Evolutionary conservation across 2,797 vertebrate species (phyloP), one percentile per base, ranked within the genome.

Genomic region (Scyliorhinus canicula): DNA sequence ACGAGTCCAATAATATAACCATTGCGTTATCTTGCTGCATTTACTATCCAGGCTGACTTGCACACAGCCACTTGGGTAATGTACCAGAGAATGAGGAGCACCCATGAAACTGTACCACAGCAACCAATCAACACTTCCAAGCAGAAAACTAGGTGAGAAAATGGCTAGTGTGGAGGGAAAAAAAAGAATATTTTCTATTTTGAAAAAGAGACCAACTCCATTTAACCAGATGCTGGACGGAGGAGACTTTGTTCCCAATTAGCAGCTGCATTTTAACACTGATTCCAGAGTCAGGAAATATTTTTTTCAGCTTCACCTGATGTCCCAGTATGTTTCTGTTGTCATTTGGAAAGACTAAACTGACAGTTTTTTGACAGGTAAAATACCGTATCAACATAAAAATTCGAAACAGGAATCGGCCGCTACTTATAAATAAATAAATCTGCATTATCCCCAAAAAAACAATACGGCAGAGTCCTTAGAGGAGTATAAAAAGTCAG

Each of bases 281-380:
- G 11, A 4, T 88, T 88, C 24, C 12, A 55, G 52, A 11, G 11
- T 35, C 26, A n/a, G 57, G 6, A 9, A 16, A 21, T 1, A 1
- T 57, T 57, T 57, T n/a, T 57, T 35, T 57, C 9, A 86, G 28
- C 52, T 88, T 88, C 12, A 86, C 85, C 31, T 19, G 19, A 55
- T 57, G 52, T 35, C 71, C 71, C 71, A 74, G 31, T 35, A 74
- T n/a, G 7, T 35, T 74, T 74, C 71, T 74, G 71, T 12, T 74
- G 31, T 31, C 60, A 71, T 9, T 5, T 69, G n/a, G 28, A 88
- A 35, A 88, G 52, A 55, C 31, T 14, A 57, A 57, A 88, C 9
- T 88, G 85, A 88, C 50, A 88, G 31, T 4, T 88, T n/a, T 86
- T 88, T 88, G 85, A 57, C 52, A 35, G 85, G 11, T 88, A 88